Conservation (phyloP, 2,888 invertebrate genomes). For the Drosophila quinaria region DNA sequence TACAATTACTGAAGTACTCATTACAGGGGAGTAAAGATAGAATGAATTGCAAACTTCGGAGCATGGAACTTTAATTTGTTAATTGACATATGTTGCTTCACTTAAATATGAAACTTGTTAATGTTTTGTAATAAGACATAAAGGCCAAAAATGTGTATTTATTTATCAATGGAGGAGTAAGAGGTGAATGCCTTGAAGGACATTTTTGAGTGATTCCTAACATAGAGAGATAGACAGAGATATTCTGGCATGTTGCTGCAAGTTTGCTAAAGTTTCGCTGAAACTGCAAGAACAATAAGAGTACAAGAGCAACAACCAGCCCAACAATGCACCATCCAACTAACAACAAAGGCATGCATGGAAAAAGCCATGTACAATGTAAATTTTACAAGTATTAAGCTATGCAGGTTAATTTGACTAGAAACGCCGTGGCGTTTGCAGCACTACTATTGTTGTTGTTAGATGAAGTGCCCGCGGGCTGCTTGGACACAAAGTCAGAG, state of each 20-base stretch:
- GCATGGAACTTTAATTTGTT: conserved; percentile 8
- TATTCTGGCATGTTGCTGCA: conserved; percentile 45
- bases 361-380: conserved; percentile 2
- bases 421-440: conserved; percentile 57
- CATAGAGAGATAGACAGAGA: neutral
- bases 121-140: neutral
- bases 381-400: conserved; percentile 56
- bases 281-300: conserved; percentile 40
- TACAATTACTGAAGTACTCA: conserved; percentile 66
- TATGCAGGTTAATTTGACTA: conserved; percentile 79
- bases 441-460: conserved; percentile 28
- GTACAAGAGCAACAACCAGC: conserved; percentile 21
- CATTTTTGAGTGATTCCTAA: conserved; percentile 26
- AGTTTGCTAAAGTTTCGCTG: conserved; percentile 38
- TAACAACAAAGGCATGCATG: conserved; percentile 51
- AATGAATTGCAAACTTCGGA: conserved; percentile 3
- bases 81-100: conserved; percentile 6
- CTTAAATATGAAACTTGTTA: neutral
- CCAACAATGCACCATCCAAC: conserved; percentile 35
- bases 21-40: conserved; percentile 4
- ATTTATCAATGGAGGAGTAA: conserved; percentile 3
- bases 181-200: conserved; percentile 11
- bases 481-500: conserved; percentile 56
- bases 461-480: conserved; percentile 61
- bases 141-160: neutral